Percentiles rank a stretch among this genome's conserved stretches.
phyloP scores from a whole-genome alignment of 2,888 invertebrate genomes.

The Scrobipalpa costella region DNA sequence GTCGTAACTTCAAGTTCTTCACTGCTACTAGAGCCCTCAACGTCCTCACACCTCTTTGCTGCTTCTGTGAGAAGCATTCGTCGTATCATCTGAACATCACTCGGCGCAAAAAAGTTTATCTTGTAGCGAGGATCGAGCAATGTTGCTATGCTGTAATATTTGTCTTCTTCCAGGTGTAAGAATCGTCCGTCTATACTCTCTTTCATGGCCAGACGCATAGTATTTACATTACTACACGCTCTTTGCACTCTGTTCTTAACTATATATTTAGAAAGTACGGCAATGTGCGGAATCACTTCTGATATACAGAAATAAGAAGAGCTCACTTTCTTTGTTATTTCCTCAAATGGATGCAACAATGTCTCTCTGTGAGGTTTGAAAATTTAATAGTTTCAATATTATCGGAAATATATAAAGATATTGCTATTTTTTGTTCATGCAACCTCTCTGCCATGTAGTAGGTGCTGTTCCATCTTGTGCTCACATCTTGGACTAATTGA shows the following conservation, averaged over 20 bases:
- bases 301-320: too few relatives aligned
- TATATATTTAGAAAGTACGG: too few relatives aligned
- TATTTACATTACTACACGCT: too few relatives aligned
- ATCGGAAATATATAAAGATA: slow-evolving; percentile 37
- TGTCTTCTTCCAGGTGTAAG: background rate
- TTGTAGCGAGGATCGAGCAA: background rate
- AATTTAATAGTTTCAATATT: slow-evolving; percentile 1
- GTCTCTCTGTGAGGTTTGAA: slow-evolving; percentile 1
- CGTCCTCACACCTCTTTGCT: background rate
- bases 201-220: too few relatives aligned
- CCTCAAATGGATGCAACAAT: too few relatives aligned
- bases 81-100: background rate
- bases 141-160: background rate
- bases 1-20: background rate
- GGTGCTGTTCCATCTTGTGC: slow-evolving; percentile 39
- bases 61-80: background rate
- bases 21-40: slow-evolving; percentile 4
- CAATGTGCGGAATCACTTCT: too few relatives aligned
- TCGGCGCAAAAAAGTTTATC: background rate
- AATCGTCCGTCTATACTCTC: background rate
- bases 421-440: slow-evolving; percentile 38
- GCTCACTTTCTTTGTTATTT: too few relatives aligned
- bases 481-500: slow-evolving; percentile 39
- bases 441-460: slow-evolving; percentile 37
- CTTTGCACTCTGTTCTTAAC: too few relatives aligned